Percentiles rank a stretch among this genome's conserved stretches.
phyloP scores from a whole-genome alignment of 2,113 vertebrate genomes.

The Damaliscus lunatus region DNA sequence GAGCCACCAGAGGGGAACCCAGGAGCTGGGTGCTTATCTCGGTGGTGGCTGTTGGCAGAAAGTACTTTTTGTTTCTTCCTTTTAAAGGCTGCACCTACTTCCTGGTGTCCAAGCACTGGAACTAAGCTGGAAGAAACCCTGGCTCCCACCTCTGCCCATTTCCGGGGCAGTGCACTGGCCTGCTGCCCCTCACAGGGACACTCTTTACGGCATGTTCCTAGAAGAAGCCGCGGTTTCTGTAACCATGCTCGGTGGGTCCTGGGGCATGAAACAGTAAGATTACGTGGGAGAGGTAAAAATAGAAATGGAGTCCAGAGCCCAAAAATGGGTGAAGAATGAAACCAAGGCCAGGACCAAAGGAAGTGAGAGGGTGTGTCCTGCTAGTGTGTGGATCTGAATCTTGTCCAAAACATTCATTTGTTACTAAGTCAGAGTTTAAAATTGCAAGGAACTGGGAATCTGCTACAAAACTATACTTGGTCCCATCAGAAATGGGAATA shows the following conservation, averaged over 20 bases:
- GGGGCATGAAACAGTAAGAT: neutral
- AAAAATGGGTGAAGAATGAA: slow-evolving; percentile 37
- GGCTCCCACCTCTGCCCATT: slow-evolving; percentile 52
- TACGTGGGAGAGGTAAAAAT: neutral
- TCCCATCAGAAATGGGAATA: neutral
- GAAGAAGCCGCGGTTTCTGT: neutral
- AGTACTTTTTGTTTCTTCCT: slow-evolving; percentile 56
- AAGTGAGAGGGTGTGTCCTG: slow-evolving; percentile 18
- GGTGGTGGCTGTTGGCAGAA: slow-evolving; percentile 60
- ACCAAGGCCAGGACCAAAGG: neutral
- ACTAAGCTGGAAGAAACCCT: slow-evolving; percentile 70
- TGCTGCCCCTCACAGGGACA: neutral
- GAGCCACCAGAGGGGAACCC: neutral
- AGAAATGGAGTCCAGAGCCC: neutral
- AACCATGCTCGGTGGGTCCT: slow-evolving; percentile 45
- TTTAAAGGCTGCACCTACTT: slow-evolving; percentile 64
- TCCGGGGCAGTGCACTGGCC: slow-evolving; percentile 7
- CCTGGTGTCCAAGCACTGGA: slow-evolving; percentile 56
- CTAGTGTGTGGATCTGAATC: neutral
- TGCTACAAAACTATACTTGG: neutral
- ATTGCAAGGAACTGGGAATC: neutral
- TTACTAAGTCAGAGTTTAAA: slow-evolving; percentile 51
- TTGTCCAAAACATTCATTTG: slow-evolving; percentile 27
- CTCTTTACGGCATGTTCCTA: neutral
- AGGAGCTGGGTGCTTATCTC: neutral